Base-by-base conservation (phyloP, 2,888 invertebrate genomes). In the Schizotus pectinicornis region DNA sequence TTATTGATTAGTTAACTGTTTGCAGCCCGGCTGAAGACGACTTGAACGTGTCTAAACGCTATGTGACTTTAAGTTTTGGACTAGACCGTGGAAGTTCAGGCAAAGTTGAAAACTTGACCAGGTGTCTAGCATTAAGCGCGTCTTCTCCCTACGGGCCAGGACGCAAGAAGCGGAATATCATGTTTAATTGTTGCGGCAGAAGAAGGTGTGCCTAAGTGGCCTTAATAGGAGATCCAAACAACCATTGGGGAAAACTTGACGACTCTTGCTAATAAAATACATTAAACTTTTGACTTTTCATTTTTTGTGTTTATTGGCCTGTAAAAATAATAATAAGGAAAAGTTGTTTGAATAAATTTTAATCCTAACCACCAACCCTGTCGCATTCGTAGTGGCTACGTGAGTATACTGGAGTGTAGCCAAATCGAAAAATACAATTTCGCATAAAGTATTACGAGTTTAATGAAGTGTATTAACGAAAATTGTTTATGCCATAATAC, bases 131-230 rank as follows among this genome's bases (percentile, higher is more conserved):
- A 47, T 89, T 91, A 36, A 90, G 91, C 0, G 93, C 93, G 65
- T 90, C 90, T 80, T 91, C 86, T 80, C 90, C 92, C n/a, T 89
- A 88, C 1, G 92, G 92, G 11, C 92, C 92, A 1, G 92, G 92
- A 69, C 86, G 91, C 79, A 90, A 88, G 86, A 88, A 91, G 74
- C 88, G 92, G 59, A 60, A 57, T 32, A 82, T 84, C 56, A 78
- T 33, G 35, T 56, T 55, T 35, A 52, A 46, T 39, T 52, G 52
- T 41, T 57, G 36, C 31, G 41, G 30, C 30, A 39, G 31, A 38
- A n/a, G 13, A 22, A 22, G 5, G 22, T 22, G 22, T 5, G 5
- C 22, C 3, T 22, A 22, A 22, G 5, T 3, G 22, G 22, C 2
- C 5, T 22, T 22, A 22, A 22, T 22, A n/a, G n/a, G 22, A 22